Evolutionary conservation across 2,797 vertebrate species (phyloP), one percentile per base, ranked within the genome.

Genomic region (Spatula versicolor): DNA sequence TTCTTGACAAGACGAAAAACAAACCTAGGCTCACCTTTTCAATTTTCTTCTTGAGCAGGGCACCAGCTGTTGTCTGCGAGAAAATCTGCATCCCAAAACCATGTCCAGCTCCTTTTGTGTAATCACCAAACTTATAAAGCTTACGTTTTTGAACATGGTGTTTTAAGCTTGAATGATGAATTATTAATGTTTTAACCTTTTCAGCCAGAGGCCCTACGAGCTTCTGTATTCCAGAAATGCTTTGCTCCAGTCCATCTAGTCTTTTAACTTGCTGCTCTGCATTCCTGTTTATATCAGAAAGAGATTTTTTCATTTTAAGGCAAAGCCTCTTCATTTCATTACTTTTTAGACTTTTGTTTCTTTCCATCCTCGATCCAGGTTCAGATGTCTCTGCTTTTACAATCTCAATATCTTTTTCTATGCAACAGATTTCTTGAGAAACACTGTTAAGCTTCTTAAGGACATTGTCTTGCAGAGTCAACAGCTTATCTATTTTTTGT

Each of bases 291-390:
- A 98, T 95, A 94, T 86, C 94, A 7, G 97, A 98, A 96, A 99
- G 98, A 71, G 98, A 98, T 96, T 97, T 98, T 96, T 98, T 98
- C 98, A 99, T 98, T 96, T 99, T 98, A 92, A 98, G 93, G 85
- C 98, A 98, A 86, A 99, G 98, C 50, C 96, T 97, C 95, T 97
- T 98, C 97, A 98, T 97, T 82, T 98, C 98, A 4, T 96, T 97
- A 46, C 74, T 90, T 64, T 82, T 94, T n/a, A 96, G 96, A 68
- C 92, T 86, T 30, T 89, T 92, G 18, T 80, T 92, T 54, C 81
- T 95, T 92, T 94, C 97, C 96, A 48, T 96, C 30, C 33, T 78
- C 92, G 96, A 82, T 89, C 62, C 92, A 26, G 97, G 97, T 90
- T 98, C 98, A 88, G 98, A 97, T 59, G 98, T 98, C 95, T 98